These are phyloP conservation scores for Dufourea novaeangliae DNA, from an alignment of 1,140 invertebrate species.

Conservation along the genomic window DNA sequence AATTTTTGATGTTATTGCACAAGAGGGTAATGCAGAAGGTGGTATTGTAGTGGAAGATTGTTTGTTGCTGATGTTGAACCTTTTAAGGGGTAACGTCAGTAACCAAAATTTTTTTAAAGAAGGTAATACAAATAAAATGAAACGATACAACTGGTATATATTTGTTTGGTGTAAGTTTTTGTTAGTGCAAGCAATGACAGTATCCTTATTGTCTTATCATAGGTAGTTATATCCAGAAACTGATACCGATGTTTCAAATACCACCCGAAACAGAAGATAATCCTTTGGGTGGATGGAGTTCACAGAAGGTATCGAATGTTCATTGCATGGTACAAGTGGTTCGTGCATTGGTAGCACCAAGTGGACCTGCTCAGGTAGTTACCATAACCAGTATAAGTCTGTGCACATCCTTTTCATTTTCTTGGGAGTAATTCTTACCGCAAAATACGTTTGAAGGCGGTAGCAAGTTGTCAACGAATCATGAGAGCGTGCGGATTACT, in stretches of 20 bases:
- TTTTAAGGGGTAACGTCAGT: conserved; percentile 96
- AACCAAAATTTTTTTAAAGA: conserved; percentile 99
- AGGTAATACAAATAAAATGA: conserved; percentile 81
- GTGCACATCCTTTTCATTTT: background rate
- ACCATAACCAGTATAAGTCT: conserved; percentile 57
- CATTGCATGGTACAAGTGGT: conserved; percentile 95
- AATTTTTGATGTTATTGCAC: conserved; percentile 94
- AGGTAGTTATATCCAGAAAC: conserved; percentile 93
- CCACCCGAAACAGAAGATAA: conserved; percentile 87
- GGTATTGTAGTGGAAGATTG: conserved; percentile 99
- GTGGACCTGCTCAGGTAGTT: conserved; percentile 90
- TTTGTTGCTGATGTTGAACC: conserved; percentile 95
- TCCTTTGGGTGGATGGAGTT: conserved; percentile 88
- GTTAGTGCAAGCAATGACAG: background rate
- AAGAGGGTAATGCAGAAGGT: conserved; percentile 96
- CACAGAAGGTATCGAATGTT: conserved; percentile 97
- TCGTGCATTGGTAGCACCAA: conserved; percentile 93
- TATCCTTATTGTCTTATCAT: conserved; percentile 47
- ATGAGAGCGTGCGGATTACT: conserved; percentile 93
- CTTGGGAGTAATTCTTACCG: background rate
- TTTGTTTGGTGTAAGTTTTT: too few species aligned
- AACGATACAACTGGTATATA: conserved; percentile 16
- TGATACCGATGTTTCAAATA: conserved; percentile 93
- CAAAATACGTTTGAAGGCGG: conserved; percentile 59
- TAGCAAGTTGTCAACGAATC: conserved; percentile 92